phyloP scores from a whole-genome alignment of 2,797 vertebrate genomes.

The Pteropus rufus region DNA sequence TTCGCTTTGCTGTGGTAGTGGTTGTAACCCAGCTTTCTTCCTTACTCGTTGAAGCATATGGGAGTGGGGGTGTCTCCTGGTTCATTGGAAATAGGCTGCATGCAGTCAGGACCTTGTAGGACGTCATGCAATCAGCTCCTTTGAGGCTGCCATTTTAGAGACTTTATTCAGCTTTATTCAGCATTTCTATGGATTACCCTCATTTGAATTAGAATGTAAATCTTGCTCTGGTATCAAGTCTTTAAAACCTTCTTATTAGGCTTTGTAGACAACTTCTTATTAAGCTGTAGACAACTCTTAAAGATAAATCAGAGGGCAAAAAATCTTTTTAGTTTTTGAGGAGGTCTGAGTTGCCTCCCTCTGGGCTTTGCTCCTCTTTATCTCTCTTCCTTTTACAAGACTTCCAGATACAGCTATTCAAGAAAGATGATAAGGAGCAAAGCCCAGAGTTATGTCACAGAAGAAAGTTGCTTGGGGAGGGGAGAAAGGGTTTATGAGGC shows the following conservation, averaged over 20 bases:
- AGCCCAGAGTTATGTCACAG: not conserved
- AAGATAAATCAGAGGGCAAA: not conserved
- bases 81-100: not conserved
- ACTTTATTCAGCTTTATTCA: not conserved
- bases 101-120: not conserved
- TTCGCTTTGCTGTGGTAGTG: not conserved
- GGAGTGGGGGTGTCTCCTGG: not conserved
- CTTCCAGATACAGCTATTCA: not conserved
- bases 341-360: not conserved
- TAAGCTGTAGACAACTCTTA: not conserved
- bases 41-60: not conserved
- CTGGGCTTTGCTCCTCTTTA: not conserved
- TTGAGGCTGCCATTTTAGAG: not conserved
- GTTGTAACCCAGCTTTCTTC: not conserved
- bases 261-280: not conserved
- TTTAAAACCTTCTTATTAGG: constrained; percentile 25
- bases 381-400: not conserved
- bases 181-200: not conserved
- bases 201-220: not conserved
- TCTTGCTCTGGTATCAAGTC: not conserved
- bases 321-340: not conserved
- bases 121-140: not conserved
- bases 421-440: not conserved
- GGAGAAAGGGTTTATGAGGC: not conserved
- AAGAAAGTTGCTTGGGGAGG: not conserved